Percentiles rank a stretch among this genome's conserved stretches.
Evolutionary conservation across 1,140 invertebrate genomes (phyloP).

Genomic region (Hylyphantes graminicola): DNA sequence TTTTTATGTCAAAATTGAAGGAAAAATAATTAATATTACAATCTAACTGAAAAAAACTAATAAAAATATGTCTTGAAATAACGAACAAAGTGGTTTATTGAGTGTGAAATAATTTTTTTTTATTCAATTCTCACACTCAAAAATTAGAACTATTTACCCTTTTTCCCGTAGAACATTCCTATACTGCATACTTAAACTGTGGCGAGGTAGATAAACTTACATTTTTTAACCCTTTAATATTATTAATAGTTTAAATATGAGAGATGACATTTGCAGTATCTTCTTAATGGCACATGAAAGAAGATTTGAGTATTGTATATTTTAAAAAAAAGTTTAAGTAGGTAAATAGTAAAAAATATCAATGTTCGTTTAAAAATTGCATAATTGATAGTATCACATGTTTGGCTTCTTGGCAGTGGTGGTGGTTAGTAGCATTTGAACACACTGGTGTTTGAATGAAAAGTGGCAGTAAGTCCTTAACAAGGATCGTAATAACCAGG

Average conservation of each 20-base stretch:
- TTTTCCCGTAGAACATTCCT: no score
- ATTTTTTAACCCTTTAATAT: background rate
- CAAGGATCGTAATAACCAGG: background rate
- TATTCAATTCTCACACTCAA: no score
- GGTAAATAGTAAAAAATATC: conserved; percentile 35
- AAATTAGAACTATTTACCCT: no score
- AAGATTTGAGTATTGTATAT: conserved; percentile 27
- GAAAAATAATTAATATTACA: no score
- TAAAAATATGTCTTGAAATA: no score
- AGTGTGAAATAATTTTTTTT: no score
- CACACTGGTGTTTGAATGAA: conserved; percentile 45
- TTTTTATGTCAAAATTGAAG: no score
- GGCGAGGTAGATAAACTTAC: conserved; percentile 30
- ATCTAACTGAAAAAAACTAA: no score
- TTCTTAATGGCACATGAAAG: conserved; percentile 51
- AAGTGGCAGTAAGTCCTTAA: conserved; percentile 31
- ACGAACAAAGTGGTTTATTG: no score
- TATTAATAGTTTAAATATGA: background rate
- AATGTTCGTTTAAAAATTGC: background rate
- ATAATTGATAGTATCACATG: conserved; percentile 45
- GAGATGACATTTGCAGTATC: background rate
- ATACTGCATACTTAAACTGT: no score
- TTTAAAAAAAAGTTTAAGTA: conserved; percentile 36
- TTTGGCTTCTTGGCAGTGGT: conserved; percentile 58
- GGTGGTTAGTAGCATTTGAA: conserved; percentile 50